Evolutionary conservation across 2,113 vertebrate genomes (phyloP).

Genomic region (Clarias macrocephalus): DNA sequence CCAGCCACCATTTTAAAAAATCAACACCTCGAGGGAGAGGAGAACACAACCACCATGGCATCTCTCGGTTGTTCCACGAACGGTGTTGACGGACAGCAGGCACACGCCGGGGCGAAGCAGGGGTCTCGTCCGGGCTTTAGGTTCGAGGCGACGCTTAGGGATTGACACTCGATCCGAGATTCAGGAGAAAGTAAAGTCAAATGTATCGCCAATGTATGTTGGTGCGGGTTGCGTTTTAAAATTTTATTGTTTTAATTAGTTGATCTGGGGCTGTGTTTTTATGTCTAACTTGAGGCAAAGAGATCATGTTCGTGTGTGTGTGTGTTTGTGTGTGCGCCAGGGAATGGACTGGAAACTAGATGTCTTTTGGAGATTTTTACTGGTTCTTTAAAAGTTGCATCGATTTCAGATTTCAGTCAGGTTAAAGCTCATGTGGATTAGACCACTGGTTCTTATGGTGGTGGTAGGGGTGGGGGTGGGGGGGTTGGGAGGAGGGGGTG

Average conservation of each 20-base stretch:
- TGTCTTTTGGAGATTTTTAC: background rate
- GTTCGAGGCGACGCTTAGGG: background rate
- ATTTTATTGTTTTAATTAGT: background rate
- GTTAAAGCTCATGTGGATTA: background rate
- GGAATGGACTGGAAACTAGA: background rate
- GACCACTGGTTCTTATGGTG: background rate
- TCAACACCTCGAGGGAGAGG: slow-evolving; percentile 69
- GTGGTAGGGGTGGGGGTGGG: background rate
- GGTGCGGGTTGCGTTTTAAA: background rate
- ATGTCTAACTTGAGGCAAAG: background rate
- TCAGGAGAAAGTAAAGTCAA: background rate
- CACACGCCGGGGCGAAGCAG: background rate
- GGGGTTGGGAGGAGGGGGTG: too few relatives aligned
- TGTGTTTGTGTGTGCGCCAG: background rate
- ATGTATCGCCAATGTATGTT: background rate
- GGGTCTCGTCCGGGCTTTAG: background rate
- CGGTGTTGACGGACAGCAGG: background rate
- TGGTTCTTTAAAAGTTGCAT: background rate
- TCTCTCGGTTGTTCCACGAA: slow-evolving; percentile 59
- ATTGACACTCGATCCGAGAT: background rate
- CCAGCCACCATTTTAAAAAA: slow-evolving; percentile 75
- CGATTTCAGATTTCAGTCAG: background rate
- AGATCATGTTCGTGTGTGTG: background rate
- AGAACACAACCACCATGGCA: slow-evolving; percentile 40
- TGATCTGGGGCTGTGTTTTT: background rate